Evolutionary conservation across 2,888 invertebrate genomes (phyloP).

Genomic region (Synergus itoensis): DNA sequence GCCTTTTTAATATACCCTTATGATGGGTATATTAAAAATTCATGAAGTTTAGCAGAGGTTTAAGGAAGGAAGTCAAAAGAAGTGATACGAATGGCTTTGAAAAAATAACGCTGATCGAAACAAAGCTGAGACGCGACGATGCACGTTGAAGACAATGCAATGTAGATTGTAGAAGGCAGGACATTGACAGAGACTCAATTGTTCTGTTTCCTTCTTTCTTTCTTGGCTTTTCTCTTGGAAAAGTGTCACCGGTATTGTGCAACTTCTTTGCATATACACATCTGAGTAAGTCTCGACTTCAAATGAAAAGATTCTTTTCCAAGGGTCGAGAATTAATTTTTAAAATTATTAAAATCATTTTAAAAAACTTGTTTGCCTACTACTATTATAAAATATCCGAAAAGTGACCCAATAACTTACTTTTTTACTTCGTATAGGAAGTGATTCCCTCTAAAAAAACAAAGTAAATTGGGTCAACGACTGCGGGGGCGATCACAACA

Average conservation of each 20-base stretch:
- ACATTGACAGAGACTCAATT: slow-evolving; percentile 16
- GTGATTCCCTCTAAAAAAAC: neutral
- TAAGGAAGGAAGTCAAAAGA: neutral
- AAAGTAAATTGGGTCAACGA: neutral
- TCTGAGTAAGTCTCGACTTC: neutral
- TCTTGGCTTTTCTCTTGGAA: slow-evolving; percentile 10
- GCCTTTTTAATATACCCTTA: too few relatives aligned
- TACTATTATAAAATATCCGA: neutral
- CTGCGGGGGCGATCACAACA: neutral
- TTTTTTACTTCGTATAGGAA: neutral
- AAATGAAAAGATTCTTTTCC: neutral
- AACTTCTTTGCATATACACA: neutral
- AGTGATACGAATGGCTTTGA: neutral
- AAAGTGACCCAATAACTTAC: neutral
- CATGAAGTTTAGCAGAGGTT: too few relatives aligned
- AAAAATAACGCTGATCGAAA: slow-evolving; percentile 24
- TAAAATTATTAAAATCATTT: too few relatives aligned
- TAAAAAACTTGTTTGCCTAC: neutral
- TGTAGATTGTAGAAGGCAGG: slow-evolving; percentile 22
- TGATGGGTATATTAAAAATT: neutral
- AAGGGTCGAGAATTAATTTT: neutral
- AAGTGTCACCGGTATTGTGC: slow-evolving; percentile 8
- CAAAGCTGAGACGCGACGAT: slow-evolving; percentile 4
- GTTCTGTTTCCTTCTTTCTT: neutral
- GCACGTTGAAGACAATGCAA: neutral